Percentiles rank a stretch among this genome's conserved stretches.
These are phyloP conservation scores for Aspidapion aeneum DNA, from an alignment of 2,888 invertebrate genomes.

Conservation along the genomic window DNA sequence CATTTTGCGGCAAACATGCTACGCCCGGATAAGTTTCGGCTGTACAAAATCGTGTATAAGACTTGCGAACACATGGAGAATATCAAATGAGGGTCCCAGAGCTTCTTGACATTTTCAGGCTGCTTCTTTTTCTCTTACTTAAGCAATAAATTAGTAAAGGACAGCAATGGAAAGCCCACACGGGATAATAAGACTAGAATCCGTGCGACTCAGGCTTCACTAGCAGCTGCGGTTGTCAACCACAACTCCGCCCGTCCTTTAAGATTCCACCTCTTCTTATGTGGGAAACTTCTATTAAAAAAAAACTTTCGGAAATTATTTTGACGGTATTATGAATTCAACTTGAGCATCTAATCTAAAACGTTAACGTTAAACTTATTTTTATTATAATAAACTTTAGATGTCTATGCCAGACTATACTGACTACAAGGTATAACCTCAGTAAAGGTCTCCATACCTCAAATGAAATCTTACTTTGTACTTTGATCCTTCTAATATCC, in stretches of 20 bases:
- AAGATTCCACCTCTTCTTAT: constrained; percentile 22
- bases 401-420: no score
- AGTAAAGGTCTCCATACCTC: no score
- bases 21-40: not conserved
- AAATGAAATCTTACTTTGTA: no score
- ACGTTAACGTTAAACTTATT: no score
- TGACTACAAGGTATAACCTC: no score
- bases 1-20: not conserved
- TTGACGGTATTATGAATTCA: not conserved
- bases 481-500: no score
- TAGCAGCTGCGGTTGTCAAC: constrained; percentile 45
- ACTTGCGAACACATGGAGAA: constrained; percentile 42
- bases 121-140: not conserved
- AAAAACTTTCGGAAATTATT: constrained; percentile 3
- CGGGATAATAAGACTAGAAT: not conserved
- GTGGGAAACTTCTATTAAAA: constrained; percentile 16
- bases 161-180: not conserved
- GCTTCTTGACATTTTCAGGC: not conserved
- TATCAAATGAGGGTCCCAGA: constrained; percentile 42
- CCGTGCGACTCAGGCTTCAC: constrained; percentile 38
- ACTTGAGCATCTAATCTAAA: no score
- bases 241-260: constrained; percentile 41
- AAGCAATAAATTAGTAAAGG: not conserved
- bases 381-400: no score
- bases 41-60: constrained; percentile 24